Conservation (phyloP, 64 coral and sea anemone genomes). For the Trachythela sp. region DNA sequence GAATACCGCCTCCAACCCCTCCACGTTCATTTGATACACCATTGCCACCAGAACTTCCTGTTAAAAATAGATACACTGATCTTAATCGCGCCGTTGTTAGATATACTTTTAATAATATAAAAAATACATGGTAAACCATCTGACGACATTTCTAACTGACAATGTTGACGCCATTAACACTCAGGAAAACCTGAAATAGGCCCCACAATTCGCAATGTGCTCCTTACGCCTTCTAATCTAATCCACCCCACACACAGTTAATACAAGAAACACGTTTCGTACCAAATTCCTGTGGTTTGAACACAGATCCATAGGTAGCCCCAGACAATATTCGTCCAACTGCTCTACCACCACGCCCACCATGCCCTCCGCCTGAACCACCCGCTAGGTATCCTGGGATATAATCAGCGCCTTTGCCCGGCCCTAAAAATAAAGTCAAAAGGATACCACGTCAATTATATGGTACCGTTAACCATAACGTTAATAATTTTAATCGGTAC, state of each 20-base stretch:
- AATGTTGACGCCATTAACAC: too few relatives aligned
- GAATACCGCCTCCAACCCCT: conserved; percentile 85
- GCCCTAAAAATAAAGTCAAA: background rate
- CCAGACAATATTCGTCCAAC: conserved; percentile 52
- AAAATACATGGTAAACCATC: conserved; percentile 45
- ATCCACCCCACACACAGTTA: background rate
- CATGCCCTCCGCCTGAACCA: conserved; percentile 86
- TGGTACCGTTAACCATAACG: too few relatives aligned
- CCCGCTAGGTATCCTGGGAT: conserved; percentile 60
- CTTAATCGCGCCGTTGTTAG: conserved; percentile 53
- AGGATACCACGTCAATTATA: too few relatives aligned
- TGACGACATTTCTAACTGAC: conserved; percentile 83
- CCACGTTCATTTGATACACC: conserved; percentile 27
- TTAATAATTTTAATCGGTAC: too few relatives aligned
- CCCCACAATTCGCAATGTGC: too few relatives aligned
- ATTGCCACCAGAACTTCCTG: conserved; percentile 80
- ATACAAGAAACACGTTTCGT: background rate
- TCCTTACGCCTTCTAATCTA: too few relatives aligned
- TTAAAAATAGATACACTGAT: background rate
- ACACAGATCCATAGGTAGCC: conserved; percentile 77
- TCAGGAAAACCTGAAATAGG: too few relatives aligned
- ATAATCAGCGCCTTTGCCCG: conserved; percentile 77
- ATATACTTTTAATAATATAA: conserved; percentile 11
- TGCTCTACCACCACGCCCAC: conserved; percentile 86
- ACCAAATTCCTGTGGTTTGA: conserved; percentile 83